These are phyloP conservation scores for Drosophila helvetica DNA, from an alignment of 2,888 invertebrate genomes.

Conservation along the genomic window DNA sequence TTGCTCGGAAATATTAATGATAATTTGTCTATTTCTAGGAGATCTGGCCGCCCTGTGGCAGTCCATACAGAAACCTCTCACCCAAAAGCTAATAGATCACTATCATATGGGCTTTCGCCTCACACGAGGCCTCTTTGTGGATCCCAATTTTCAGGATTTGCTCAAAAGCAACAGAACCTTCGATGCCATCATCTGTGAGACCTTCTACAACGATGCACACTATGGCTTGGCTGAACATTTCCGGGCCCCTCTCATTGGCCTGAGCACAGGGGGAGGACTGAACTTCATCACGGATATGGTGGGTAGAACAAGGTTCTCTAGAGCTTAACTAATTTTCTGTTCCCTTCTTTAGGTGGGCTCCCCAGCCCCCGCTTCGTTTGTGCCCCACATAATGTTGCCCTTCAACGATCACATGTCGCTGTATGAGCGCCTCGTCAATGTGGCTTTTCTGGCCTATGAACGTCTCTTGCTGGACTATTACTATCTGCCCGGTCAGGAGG, in stretches of 20 bases:
- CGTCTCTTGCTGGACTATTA: conserved; percentile 57
- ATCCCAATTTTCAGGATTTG: conserved; percentile 32
- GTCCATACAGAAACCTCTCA: conserved; percentile 36
- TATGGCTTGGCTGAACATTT: conserved; percentile 72
- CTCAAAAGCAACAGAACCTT: conserved; percentile 35
- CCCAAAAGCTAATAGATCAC: conserved; percentile 36
- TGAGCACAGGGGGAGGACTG: conserved; percentile 49
- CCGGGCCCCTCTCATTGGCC: conserved; percentile 62
- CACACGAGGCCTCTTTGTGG: conserved; percentile 39
- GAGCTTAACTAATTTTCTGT: not conserved
- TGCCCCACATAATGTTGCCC: conserved; percentile 66
- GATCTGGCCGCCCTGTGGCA: conserved; percentile 38
- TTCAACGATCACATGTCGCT: conserved; percentile 81
- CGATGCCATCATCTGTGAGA: conserved; percentile 80
- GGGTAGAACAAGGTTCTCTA: not conserved
- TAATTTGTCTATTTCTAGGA: conserved; percentile 1
- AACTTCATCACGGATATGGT: conserved; percentile 48
- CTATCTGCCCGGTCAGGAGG: conserved; percentile 63
- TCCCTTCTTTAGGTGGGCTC: conserved; percentile 57
- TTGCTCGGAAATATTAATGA: not conserved
- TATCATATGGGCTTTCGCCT: conserved; percentile 81
- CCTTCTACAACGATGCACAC: conserved; percentile 79
- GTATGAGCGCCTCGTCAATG: conserved; percentile 76
- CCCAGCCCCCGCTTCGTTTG: conserved; percentile 75
- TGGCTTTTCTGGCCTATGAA: conserved; percentile 61